These are phyloP conservation scores for Rhyacophila brunnea DNA, from an alignment of 1,140 invertebrate species.

Conservation along the genomic window DNA sequence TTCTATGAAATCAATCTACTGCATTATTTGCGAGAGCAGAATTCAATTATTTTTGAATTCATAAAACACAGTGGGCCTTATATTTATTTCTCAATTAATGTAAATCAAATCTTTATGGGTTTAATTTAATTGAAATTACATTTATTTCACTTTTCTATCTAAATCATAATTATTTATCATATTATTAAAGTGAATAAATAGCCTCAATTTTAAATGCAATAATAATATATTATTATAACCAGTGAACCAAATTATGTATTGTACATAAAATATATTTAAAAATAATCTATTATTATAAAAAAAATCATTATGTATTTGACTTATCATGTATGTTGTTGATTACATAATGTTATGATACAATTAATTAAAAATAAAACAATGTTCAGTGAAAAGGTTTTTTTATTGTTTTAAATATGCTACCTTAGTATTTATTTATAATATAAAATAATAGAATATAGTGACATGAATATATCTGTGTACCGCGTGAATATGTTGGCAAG, in stretches of 20 bases:
- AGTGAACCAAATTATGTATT: conserved; percentile 12
- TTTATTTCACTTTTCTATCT: no score
- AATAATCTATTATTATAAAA: background rate
- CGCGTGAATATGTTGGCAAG: no score
- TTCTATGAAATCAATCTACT: background rate
- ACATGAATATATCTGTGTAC: no score
- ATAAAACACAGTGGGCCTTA: no score
- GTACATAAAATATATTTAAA: conserved; percentile 4
- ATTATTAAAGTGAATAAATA: background rate
- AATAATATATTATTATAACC: background rate
- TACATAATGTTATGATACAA: background rate
- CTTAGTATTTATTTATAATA: background rate
- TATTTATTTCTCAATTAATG: no score
- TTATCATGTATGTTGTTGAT: no score
- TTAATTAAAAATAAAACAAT: background rate
- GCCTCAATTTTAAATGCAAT: background rate
- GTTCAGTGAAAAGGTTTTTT: background rate
- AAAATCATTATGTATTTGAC: conserved; percentile 1
- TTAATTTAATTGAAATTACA: no score
- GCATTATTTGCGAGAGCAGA: no score
- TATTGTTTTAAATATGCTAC: background rate
- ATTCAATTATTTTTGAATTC: no score
- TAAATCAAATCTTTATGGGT: no score
- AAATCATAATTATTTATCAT: no score
- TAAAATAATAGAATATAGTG: no score